Evolutionary conservation across 2,113 vertebrate species (phyloP), one percentile per base, ranked within the genome.

Genomic region (Melozone crissalis): DNA sequence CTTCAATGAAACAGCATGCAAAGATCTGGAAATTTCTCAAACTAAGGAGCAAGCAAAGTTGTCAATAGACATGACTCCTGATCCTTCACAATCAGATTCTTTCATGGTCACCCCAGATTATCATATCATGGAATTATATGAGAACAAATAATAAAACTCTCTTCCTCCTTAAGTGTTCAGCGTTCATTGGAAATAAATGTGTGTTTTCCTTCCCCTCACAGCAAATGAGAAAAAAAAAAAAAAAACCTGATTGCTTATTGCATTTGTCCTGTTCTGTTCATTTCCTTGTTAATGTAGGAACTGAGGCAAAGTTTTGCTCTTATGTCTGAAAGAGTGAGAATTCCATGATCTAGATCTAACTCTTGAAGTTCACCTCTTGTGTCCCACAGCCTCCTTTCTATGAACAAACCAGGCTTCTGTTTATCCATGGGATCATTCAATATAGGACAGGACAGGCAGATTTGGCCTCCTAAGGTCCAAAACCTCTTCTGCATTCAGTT

Each of bases 51-150:
- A 65, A 68, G 26, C 4, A 57, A 82, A 82, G 16, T 0, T 61
- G 14, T 44, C 79, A 74, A 35, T 0, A 62, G 76, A 63, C 33
- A 8, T 9, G 3, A 65, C 9, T 91, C 31, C 41, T 0, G 0
- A 37, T 66, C 43, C 22, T 67, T 33, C 5, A 17, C 17, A 75
- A 52, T 39, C 46, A 58, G 61, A 52, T 41, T 27, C 33, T 55
- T 59, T 76, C 1, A 9, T 15, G 43, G 44, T 39, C 73, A 67
- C 59, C 51, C 26, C 35, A 59, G 33, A 61, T n/a, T 52, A 65
- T 27, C 1, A 2, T 17, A 52, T 13, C 37, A 73, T 22, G 37
- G 39, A 90, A 83, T 65, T 19, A 17, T 24, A 75, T 22, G 20
- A 81, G 21, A 65, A 81, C 44, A 78, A 49, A 73, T 39, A 82